Evolutionary conservation across 1,140 invertebrate genomes (phyloP).

Genomic region (Globodera rostochiensis): DNA sequence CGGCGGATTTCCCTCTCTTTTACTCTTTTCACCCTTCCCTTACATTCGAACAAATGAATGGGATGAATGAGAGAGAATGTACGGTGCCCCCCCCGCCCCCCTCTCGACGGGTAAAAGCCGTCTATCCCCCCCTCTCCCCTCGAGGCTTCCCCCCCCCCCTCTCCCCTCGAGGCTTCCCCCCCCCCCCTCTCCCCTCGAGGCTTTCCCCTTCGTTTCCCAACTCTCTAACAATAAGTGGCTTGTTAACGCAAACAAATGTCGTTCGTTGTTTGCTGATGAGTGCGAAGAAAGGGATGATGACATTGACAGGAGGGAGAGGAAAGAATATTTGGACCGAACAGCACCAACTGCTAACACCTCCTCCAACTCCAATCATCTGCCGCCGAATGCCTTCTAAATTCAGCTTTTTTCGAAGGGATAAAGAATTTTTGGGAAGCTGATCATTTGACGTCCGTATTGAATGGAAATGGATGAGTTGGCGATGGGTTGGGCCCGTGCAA

Average conservation of each 20-base stretch:
- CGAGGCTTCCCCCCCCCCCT: too few relatives aligned
- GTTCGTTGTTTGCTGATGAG: background rate
- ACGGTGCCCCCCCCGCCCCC: background rate
- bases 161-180: too few relatives aligned
- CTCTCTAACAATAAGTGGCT: background rate
- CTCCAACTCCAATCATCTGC: too few relatives aligned
- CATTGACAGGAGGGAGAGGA: background rate
- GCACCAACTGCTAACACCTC: too few relatives aligned
- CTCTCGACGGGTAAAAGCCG: background rate
- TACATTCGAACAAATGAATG: background rate
- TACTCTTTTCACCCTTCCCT: background rate
- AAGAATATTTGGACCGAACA: too few relatives aligned
- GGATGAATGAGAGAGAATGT: background rate
- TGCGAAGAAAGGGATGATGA: background rate
- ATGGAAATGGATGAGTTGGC: too few relatives aligned
- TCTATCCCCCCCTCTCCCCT: background rate
- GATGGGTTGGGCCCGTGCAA: too few relatives aligned
- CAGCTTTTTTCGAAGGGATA: too few relatives aligned
- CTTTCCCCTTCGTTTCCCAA: background rate
- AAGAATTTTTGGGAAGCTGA: too few relatives aligned
- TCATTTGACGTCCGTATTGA: too few relatives aligned
- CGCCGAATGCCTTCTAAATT: too few relatives aligned
- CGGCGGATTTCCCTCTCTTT: background rate
- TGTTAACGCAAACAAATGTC: constrained; percentile 5
- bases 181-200: background rate